These are phyloP conservation scores for Puffinus mauretanicus DNA, from an alignment of 2,113 vertebrate species.

Conservation along the genomic window DNA sequence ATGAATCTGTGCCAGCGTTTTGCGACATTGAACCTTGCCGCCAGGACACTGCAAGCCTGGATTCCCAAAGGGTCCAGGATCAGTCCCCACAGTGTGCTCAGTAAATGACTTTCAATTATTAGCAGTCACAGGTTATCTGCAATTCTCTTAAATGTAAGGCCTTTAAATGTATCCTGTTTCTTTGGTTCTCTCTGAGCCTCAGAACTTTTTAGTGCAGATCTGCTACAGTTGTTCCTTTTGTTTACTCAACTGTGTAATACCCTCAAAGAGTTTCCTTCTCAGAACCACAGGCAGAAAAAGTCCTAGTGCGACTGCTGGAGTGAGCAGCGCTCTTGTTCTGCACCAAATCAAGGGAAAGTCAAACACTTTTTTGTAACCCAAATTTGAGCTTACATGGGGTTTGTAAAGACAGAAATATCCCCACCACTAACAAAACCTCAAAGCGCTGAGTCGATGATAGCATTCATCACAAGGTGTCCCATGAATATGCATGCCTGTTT, in stretches of 20 bases:
- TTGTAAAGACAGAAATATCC: background rate
- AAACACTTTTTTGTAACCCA: background rate
- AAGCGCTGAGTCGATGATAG: background rate
- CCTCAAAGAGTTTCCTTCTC: slow-evolving; percentile 32
- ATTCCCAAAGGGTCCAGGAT: background rate
- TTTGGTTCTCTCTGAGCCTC: slow-evolving; percentile 41
- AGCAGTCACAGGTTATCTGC: background rate
- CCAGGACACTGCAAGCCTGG: background rate
- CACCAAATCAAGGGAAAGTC: background rate
- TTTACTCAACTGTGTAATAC: slow-evolving; percentile 50
- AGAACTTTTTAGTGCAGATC: slow-evolving; percentile 6
- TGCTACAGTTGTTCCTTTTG: slow-evolving; percentile 33
- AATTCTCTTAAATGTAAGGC: background rate
- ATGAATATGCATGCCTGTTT: background rate
- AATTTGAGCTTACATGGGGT: background rate
- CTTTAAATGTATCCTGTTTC: background rate
- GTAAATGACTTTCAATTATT: background rate
- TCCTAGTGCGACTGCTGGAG: background rate
- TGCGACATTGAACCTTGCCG: background rate
- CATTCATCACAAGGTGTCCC: background rate
- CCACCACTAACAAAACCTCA: background rate
- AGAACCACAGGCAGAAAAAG: background rate
- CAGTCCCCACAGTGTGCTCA: background rate
- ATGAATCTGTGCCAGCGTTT: background rate
- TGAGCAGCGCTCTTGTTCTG: background rate